A percentile compares a stretch with the other conserved stretches of the same genome.
Conservation (phyloP, 1,140 invertebrate species). For the Akabosia matsudoensis region DNA sequence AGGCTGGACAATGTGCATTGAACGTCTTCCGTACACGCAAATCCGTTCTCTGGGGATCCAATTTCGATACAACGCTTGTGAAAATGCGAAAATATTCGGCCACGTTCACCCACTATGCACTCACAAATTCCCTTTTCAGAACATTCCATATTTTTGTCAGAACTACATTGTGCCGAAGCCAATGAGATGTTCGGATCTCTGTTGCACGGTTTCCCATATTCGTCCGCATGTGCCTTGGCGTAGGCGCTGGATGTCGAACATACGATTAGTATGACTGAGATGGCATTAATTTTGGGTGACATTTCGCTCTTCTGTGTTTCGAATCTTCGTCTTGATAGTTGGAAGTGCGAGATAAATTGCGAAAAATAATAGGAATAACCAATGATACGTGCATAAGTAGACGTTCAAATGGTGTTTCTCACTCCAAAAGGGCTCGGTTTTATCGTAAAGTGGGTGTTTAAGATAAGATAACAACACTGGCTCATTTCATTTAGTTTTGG, state of each 20-base stretch:
- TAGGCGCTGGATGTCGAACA: neutral
- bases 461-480: no score
- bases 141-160: neutral
- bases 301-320: no score
- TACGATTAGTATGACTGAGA: no score
- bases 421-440: no score
- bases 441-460: no score
- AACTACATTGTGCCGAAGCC: neutral
- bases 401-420: no score
- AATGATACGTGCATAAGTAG: no score
- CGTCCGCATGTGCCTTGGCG: neutral
- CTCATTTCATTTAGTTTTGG: no score
- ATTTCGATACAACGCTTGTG: neutral
- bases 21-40: neutral
- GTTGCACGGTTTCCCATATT: neutral
- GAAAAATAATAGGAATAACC: no score
- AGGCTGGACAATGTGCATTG: conserved; percentile 21
- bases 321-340: no score
- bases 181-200: neutral
- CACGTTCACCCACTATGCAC: neutral
- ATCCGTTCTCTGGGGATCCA: neutral
- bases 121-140: conserved; percentile 19
- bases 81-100: neutral
- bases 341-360: no score
- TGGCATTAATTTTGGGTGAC: no score